Evolutionary conservation across 2,888 invertebrate species (phyloP), one percentile per base, ranked within the genome.

Genomic region (Drosophila mettleri): DNA sequence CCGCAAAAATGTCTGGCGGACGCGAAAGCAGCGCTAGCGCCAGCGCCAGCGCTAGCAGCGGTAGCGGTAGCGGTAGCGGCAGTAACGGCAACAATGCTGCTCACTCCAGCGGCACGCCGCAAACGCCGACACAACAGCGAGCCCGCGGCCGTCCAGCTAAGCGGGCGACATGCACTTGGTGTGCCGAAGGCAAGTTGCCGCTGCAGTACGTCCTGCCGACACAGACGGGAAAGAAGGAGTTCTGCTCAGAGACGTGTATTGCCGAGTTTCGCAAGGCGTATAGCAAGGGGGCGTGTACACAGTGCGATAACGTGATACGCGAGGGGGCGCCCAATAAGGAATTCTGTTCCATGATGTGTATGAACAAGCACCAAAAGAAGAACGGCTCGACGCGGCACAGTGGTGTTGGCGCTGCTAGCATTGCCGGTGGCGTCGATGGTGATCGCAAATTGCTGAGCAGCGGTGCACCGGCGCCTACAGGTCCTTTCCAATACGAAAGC

Each of bases 181-280:
- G 97, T 91, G 96, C 95, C 62, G 97, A 97, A 92, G 95, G 95
- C 69, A 96, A 96, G 92, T 94, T 95, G 72, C 95, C 96, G 3
- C 91, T 98, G 55, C 97, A 97, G 90, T 98, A 97, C 92, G 96
- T 97, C 31, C 93, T 97, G 74, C 98, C 97, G 10, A 91, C 91
- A 1, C 96, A 96, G 88, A 96, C 96, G 91, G 97, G 97, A 12
- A 97, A 97, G 89, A 97, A 97, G 89, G 97, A 97, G 90, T 98
- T 98, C 92, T 98, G 98, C 92, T 97, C 98, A 0, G 97, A 97
- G 92, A 96, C 95, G 31, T 98, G 98, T 92, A 94, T 98, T 48
- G 95, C 96, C 1, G 97, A 97, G 93, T 98, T 97, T 91, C 94
- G 97, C 55, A 97, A 97, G 91, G 97, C 97, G 1, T 97, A 97